These are phyloP conservation scores for Meriones unguiculatus DNA, from an alignment of 2,113 vertebrate genomes.

Conservation along the genomic window DNA sequence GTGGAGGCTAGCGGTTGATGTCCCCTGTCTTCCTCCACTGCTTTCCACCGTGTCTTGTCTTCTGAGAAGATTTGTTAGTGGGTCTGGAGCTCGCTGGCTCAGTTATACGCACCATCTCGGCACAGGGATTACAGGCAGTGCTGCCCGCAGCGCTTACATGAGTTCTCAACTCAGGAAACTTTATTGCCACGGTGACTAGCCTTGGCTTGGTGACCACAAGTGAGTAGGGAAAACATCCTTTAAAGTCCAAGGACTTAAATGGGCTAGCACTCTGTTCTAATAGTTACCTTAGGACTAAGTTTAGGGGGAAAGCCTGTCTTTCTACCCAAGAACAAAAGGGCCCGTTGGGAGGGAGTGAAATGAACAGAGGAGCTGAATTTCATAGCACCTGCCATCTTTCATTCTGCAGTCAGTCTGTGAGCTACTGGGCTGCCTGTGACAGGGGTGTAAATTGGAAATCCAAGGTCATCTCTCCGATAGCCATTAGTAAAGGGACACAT, in stretches of 20 bases:
- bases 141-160: neutral
- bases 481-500: slow-evolving; percentile 30
- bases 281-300: slow-evolving; percentile 17
- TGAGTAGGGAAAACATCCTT: neutral
- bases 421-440: neutral
- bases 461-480: slow-evolving; percentile 10
- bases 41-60: neutral
- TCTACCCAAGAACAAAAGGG: slow-evolving; percentile 4
- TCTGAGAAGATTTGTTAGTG: neutral
- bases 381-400: neutral
- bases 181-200: neutral
- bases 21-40: neutral
- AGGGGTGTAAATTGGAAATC: slow-evolving; percentile 25
- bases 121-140: neutral
- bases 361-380: neutral
- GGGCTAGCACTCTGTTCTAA: neutral
- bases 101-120: neutral
- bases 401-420: slow-evolving; percentile 1
- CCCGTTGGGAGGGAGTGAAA: neutral
- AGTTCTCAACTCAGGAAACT: neutral
- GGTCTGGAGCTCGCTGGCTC: neutral
- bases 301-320: slow-evolving; percentile 34
- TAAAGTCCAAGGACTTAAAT: neutral
- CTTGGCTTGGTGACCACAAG: neutral
- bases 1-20: neutral